Evolutionary conservation across 2,888 invertebrate species (phyloP), one percentile per base, ranked within the genome.

Genomic region (Dicyrtomina minuta): DNA sequence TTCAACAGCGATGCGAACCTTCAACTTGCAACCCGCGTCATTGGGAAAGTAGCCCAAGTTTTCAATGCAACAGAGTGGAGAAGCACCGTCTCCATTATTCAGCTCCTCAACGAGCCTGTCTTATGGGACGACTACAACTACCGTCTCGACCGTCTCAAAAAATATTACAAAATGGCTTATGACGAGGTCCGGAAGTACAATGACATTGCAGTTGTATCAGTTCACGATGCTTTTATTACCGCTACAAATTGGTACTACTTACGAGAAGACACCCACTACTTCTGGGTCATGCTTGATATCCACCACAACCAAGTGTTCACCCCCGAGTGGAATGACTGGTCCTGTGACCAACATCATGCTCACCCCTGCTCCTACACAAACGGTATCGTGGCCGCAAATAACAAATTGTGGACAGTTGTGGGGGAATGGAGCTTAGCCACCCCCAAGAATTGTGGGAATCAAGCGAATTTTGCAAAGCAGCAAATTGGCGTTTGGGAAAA

Each of bases 161-260:
- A 72, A 24, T 76, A 71, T 65, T 77, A 75, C 72, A 58, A 72
- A 15, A 53, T 68, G 66, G 68, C 74, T 1, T 77, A 75, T 53
- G 75, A 78, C 43, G 73, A 73, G 41, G 72, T 75, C 12, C 66
- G 75, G 3, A 60, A 46, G 24, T 70, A 73, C 41, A 76, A 75
- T 27, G 70, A 76, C 44, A 61, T 73, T 27, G 75, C 73, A 12
- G 75, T 75, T 2, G 71, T 78, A 4, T 76, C 75, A n/a, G 72
- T 78, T 22, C 77, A 77, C 43, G 77, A 78, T 59, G 78, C 78
- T 10, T 78, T 78, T 68, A 77, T 77, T 53, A 71, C 67, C 41
- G 58, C 58, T 1, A 56, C 51, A 65, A 76, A 78, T 55, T 78
- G 77, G 75, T 74, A 75, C 67, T 76, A 76, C 53, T 64, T 77